Evolutionary conservation across 1,140 invertebrate species (phyloP).

Genomic region (Pantala flavescens): DNA sequence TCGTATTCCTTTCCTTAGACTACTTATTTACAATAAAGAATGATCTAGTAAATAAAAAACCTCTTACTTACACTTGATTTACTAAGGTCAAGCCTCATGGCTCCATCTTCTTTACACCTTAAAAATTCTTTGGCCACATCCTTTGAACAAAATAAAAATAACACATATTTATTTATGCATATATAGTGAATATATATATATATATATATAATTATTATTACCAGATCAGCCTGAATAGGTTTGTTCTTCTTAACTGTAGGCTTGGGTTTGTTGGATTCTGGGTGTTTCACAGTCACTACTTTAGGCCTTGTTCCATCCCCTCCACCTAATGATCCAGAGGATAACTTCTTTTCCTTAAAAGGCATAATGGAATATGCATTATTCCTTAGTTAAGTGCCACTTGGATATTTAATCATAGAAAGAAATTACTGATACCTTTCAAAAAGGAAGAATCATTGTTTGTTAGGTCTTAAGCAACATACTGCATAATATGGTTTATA

Average conservation of each 20-base stretch:
- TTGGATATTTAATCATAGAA: no score
- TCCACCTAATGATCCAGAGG: constrained; percentile 55
- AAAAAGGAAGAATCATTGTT: no score
- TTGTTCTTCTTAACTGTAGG: constrained; percentile 83
- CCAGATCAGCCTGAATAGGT: constrained; percentile 81
- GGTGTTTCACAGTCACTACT: constrained; percentile 87
- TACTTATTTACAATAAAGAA: no score
- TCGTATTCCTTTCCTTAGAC: no score
- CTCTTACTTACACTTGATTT: constrained; percentile 75
- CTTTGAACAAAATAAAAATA: constrained; percentile 28
- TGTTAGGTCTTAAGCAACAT: no score
- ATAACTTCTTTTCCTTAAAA: constrained; percentile 68
- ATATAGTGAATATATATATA: no score
- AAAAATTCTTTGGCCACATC: constrained; percentile 92
- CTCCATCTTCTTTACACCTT: constrained; percentile 82
- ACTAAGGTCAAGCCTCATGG: constrained; percentile 84
- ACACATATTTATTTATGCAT: not conserved
- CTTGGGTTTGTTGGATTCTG: constrained; percentile 89
- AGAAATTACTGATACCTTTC: no score
- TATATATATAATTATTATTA: no score
- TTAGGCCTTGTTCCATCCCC: constrained; percentile 62
- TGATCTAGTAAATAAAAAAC: no score
- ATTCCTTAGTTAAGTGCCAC: not conserved
- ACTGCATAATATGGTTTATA: no score
- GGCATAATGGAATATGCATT: constrained; percentile 21